Base-by-base conservation (phyloP, 2,797 vertebrate species). In the Microctenopoma lineatum region DNA sequence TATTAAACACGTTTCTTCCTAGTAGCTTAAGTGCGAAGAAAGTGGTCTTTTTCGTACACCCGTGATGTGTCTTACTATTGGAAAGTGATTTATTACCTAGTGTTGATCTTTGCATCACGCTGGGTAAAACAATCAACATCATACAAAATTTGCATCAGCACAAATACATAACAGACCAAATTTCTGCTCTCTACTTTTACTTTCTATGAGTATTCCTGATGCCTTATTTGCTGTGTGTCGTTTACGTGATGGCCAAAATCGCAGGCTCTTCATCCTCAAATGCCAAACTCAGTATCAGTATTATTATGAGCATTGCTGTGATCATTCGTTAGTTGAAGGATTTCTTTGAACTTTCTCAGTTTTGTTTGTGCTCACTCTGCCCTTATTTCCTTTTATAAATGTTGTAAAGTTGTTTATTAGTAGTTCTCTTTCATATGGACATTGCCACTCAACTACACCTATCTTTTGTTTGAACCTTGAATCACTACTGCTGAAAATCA, bases 181-280 rank as follows among this genome's bases (percentile, higher is more conserved):
- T 1, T 10, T 34, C 32, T 34, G 32, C 32, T 34, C 7, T 34
- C 32, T 34, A 34, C 29, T 34, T 34, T 34, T 46, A 54, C 63
- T 73, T 45, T 46, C 42, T 62, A 72, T 88, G 85, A 91, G 87
- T 87, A 86, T 92, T 92, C 77, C 79, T 85, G 81, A 84, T 5
- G 18, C n/a, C 55, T 59, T 79, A 29, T 51, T 62, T 75, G 44
- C 62, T 67, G 41, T 66, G 50, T 11, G 18, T 46, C 73, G 15
- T 84, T 50, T 51, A 41, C 41, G 9, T 63, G 51, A 34, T 9
- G 18, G 45, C 42, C 61, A 59, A 45, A 63, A 61, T 29, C 2
- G 6, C 3, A 29, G 5, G 45, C 53, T 46, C 48, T 52, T 55
- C 55, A 32, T 8, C 41, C 21, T 54, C 21, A 14, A 59, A 0